Evolutionary conservation across 2,797 vertebrate species (phyloP).

Genomic region (Nothura maculosa): DNA sequence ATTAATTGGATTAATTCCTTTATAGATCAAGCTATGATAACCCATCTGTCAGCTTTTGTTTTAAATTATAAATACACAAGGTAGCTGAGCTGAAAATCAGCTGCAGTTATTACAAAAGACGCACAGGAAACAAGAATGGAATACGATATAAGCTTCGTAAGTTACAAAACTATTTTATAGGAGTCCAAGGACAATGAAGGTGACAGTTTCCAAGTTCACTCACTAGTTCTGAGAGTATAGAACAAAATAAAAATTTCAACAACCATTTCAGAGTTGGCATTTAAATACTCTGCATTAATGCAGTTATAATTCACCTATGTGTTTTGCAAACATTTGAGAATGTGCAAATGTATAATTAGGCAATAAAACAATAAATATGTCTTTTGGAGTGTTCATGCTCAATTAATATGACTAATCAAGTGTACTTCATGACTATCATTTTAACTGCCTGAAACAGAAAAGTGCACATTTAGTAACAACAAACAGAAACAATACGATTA

Average conservation of each 20-base stretch:
- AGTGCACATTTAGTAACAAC: accelerated
- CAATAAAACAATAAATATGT: neutral
- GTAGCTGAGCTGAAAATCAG: neutral
- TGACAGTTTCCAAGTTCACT: neutral
- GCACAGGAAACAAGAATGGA: neutral
- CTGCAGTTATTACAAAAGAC: accelerated
- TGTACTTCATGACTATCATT: neutral
- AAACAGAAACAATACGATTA: neutral
- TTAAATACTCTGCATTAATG: neutral
- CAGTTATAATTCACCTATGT: neutral
- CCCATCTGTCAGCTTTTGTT: neutral
- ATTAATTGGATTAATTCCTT: neutral
- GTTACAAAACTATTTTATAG: neutral
- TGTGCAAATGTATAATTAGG: neutral
- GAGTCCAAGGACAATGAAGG: neutral
- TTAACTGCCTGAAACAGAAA: neutral
- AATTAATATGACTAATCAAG: neutral
- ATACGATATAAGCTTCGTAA: neutral
- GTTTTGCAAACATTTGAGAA: neutral
- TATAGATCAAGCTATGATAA: neutral
- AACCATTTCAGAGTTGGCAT: neutral
- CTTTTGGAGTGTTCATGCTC: neutral
- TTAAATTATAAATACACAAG: neutral
- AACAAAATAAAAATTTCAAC: neutral
- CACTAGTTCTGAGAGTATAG: neutral